phyloP scores from a whole-genome alignment of 2,888 invertebrate genomes.

The Himalopsyche anomala region DNA sequence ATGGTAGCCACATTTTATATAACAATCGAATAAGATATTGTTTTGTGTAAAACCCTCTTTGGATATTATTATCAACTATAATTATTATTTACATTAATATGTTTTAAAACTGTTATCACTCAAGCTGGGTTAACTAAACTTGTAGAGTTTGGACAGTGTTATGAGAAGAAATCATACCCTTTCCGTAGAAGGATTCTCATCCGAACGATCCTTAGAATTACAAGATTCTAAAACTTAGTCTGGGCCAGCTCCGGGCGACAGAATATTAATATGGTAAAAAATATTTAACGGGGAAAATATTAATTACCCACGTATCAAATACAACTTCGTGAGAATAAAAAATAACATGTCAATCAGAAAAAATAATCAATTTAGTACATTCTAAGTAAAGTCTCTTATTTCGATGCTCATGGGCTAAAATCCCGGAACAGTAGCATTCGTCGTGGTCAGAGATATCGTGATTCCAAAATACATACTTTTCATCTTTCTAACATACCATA shows the following conservation, averaged over 20 bases:
- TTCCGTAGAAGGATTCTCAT: background rate
- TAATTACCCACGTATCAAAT: background rate
- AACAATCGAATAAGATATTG: too few relatives aligned
- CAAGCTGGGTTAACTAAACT: background rate
- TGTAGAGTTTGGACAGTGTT: background rate
- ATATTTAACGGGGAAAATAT: background rate
- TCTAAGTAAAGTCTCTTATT: background rate
- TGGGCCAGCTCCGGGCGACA: slow-evolving; percentile 10
- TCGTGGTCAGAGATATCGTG: background rate
- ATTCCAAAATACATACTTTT: too few relatives aligned
- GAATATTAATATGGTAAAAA: slow-evolving; percentile 12
- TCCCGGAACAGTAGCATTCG: background rate
- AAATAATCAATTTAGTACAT: background rate
- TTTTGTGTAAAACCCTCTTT: too few relatives aligned
- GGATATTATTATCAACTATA: too few relatives aligned
- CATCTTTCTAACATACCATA: too few relatives aligned
- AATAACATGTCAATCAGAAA: background rate
- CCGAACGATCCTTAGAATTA: background rate
- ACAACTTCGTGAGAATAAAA: background rate
- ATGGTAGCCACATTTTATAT: too few relatives aligned
- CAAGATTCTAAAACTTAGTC: slow-evolving; percentile 3
- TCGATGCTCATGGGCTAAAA: background rate
- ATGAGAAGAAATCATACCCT: background rate
- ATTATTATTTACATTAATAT: too few relatives aligned
- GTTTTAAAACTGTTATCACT: background rate